Percentiles rank a stretch among this genome's conserved stretches.
phyloP scores from a whole-genome alignment of 2,888 invertebrate species.

The Eupithecia abbreviata region DNA sequence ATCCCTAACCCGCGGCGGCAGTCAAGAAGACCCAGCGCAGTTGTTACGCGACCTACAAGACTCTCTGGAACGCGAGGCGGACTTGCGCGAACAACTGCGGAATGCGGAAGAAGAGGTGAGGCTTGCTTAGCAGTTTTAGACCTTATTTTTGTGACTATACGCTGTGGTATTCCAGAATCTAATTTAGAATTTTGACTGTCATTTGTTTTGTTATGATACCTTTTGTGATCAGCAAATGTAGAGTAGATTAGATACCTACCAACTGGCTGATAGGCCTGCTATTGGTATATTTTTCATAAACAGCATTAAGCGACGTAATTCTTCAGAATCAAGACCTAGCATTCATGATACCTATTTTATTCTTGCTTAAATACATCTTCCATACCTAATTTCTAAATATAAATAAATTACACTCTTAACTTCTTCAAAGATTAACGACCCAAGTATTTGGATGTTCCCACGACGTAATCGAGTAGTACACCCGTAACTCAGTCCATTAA shows the following conservation, averaged over 20 bases:
- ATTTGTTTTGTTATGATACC: not conserved
- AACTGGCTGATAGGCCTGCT: not conserved
- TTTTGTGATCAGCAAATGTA: not conserved
- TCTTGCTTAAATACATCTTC: constrained; percentile 9
- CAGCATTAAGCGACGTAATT: not conserved
- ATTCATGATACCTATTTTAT: not conserved
- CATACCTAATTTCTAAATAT: not conserved
- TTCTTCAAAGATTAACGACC: constrained; percentile 25
- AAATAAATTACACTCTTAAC: constrained; percentile 23
- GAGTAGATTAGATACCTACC: not conserved
- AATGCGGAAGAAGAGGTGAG: constrained; percentile 96
- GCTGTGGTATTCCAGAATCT: not conserved
- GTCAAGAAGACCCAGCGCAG: constrained; percentile 92
- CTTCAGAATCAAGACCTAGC: not conserved
- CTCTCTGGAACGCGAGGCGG: constrained; percentile 96
- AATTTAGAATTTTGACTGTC: not conserved
- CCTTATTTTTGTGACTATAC: not conserved
- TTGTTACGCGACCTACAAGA: constrained; percentile 94
- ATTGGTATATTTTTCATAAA: not conserved
- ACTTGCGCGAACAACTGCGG: constrained; percentile 94
- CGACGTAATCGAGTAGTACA: constrained; percentile 23
- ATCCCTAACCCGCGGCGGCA: constrained; percentile 89
- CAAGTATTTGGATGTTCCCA: constrained; percentile 17
- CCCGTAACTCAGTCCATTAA: constrained; percentile 31
- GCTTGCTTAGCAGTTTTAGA: not conserved